Evolutionary conservation across 2,797 vertebrate genomes (phyloP).

Genomic region (Brotula barbata): DNA sequence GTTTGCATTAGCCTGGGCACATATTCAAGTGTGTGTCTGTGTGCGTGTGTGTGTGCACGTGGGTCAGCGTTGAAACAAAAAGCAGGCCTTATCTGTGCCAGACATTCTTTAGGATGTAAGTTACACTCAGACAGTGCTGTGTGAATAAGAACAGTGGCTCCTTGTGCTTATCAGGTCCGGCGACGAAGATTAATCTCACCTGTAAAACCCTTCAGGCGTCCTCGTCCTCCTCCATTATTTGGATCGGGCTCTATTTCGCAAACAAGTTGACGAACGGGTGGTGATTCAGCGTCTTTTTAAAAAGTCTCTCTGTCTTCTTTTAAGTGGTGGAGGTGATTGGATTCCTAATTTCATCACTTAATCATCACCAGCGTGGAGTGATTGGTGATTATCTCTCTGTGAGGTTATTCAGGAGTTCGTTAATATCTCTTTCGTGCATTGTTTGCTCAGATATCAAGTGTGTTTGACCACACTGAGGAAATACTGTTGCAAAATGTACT

Average conservation of each 20-base stretch:
- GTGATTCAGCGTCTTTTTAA: neutral
- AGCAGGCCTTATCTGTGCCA: slow-evolving; percentile 42
- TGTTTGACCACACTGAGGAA: slow-evolving; percentile 8
- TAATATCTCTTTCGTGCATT: slow-evolving; percentile 13
- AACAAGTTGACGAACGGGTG: neutral
- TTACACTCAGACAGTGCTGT: slow-evolving; percentile 38
- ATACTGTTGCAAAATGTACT: neutral
- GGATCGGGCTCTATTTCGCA: neutral
- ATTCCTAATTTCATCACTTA: slow-evolving; percentile 11
- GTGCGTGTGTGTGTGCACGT: neutral
- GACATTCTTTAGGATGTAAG: slow-evolving; percentile 57
- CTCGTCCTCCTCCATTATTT: neutral
- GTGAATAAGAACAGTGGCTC: slow-evolving; percentile 37
- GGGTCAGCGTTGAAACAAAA: slow-evolving; percentile 39
- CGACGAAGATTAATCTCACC: slow-evolving; percentile 32
- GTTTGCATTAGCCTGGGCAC: neutral
- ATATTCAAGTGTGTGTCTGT: neutral
- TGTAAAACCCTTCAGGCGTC: slow-evolving; percentile 22
- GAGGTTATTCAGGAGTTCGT: too few relatives aligned
- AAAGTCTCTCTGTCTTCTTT: too few relatives aligned
- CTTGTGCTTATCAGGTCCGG: slow-evolving; percentile 27
- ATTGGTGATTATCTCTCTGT: too few relatives aligned
- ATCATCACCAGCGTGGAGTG: neutral
- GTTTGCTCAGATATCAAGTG: slow-evolving; percentile 17
- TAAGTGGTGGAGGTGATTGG: neutral